Conservation (phyloP, 2,113 vertebrate genomes). For the Motacilla alba region DNA sequence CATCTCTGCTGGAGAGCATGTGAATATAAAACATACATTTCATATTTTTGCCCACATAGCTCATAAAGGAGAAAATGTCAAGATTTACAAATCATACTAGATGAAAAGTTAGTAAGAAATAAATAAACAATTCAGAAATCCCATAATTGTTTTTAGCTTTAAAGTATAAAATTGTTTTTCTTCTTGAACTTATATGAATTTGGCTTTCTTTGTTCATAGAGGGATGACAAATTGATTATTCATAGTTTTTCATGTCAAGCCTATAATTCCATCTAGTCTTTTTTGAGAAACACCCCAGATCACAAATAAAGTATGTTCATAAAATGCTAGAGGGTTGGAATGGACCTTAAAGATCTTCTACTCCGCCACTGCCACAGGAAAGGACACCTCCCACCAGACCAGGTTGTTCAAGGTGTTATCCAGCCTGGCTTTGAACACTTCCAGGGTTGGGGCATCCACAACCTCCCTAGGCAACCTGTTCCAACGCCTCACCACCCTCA, state of each 20-base stretch:
- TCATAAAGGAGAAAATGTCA: neutral
- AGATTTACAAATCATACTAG: neutral
- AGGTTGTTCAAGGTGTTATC: neutral
- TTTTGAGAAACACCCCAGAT: neutral
- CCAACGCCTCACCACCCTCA: neutral
- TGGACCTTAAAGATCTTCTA: neutral
- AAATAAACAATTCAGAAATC: neutral
- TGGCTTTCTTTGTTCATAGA: neutral
- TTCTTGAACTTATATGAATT: neutral
- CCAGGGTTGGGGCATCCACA: neutral
- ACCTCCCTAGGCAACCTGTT: neutral
- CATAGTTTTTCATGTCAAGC: neutral
- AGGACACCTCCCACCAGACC: neutral
- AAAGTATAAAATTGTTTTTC: neutral
- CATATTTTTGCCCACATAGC: neutral
- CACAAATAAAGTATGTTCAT: neutral
- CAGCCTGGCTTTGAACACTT: neutral
- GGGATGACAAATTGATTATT: neutral
- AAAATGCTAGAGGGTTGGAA: neutral
- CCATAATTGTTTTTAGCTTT: neutral
- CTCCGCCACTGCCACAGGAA: neutral
- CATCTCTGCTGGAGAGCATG: neutral
- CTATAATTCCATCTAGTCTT: neutral
- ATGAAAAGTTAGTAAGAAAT: neutral
- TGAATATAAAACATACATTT: neutral